Evolutionary conservation across 2,113 vertebrate species (phyloP).

Genomic region (Thamnophis sirtalis): DNA sequence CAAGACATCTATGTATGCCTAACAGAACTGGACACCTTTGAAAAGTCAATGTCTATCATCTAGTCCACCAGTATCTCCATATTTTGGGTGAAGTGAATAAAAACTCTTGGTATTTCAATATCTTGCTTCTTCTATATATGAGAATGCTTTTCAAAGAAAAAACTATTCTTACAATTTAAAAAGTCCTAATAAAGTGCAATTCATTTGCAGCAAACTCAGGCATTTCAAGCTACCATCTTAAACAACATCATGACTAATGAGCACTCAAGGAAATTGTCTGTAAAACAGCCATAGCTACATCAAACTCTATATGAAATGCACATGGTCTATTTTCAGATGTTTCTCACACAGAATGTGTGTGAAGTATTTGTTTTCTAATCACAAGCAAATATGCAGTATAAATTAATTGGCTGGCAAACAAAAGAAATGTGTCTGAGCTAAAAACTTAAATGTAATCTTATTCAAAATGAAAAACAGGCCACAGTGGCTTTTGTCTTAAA

Average conservation of each 20-base stretch:
- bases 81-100: background rate
- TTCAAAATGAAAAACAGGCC: conserved; percentile 21
- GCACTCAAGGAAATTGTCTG: background rate
- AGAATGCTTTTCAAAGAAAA: background rate
- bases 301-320: background rate
- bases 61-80: background rate
- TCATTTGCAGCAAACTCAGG: background rate
- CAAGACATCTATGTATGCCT: background rate
- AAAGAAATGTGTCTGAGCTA: conserved; percentile 19
- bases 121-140: background rate
- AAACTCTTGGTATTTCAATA: background rate
- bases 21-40: background rate
- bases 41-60: background rate
- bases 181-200: background rate
- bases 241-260: background rate
- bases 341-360: conserved; percentile 7
- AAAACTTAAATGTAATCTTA: background rate
- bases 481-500: background rate
- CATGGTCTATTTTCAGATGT: background rate
- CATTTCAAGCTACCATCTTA: background rate
- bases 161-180: background rate
- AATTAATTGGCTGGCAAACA: background rate
- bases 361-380: conserved; percentile 16
- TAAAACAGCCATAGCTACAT: background rate
- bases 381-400: background rate